A percentile compares a stretch with the other conserved stretches of the same genome.
These are phyloP conservation scores for Polypedilum vanderplanki DNA, from an alignment of 1,140 invertebrate species.

Conservation along the genomic window DNA sequence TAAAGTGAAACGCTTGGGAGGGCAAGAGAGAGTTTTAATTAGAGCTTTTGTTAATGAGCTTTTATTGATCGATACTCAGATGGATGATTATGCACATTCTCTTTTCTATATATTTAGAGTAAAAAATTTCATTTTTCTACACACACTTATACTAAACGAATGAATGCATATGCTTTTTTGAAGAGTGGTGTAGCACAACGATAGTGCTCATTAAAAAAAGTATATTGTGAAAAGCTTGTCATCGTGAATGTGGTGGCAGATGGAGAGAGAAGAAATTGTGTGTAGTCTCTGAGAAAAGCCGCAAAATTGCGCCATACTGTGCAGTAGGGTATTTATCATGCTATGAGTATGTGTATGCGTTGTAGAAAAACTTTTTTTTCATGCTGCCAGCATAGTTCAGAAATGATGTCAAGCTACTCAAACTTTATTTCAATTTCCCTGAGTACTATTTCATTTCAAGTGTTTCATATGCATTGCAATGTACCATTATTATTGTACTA, in stretches of 20 bases:
- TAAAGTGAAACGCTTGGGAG: background rate
- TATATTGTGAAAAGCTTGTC: conserved; percentile 18
- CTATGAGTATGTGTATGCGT: too few relatives aligned
- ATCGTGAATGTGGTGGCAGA: background rate
- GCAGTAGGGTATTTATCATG: background rate
- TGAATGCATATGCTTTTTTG: background rate
- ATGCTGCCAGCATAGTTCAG: too few relatives aligned
- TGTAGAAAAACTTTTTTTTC: too few relatives aligned
- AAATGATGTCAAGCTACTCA: too few relatives aligned
- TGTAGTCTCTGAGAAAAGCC: background rate
- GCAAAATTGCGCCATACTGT: conserved; percentile 10
- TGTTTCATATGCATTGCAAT: too few relatives aligned
- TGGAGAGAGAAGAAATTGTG: background rate
- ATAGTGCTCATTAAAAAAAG: background rate
- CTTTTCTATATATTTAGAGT: too few relatives aligned
- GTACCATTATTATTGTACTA: too few relatives aligned
- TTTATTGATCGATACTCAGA: conserved; percentile 13
- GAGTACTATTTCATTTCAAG: too few relatives aligned
- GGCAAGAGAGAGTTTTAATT: background rate
- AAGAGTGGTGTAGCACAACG: background rate
- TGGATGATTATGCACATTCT: background rate
- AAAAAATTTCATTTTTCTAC: too few relatives aligned
- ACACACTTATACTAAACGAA: too few relatives aligned
- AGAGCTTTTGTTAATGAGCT: conserved; percentile 17
- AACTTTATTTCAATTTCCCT: too few relatives aligned